A percentile compares a stretch with the other conserved stretches of the same genome.
These are phyloP conservation scores for Drosophila leontia DNA, from an alignment of 1,140 invertebrate species.

Conservation along the genomic window DNA sequence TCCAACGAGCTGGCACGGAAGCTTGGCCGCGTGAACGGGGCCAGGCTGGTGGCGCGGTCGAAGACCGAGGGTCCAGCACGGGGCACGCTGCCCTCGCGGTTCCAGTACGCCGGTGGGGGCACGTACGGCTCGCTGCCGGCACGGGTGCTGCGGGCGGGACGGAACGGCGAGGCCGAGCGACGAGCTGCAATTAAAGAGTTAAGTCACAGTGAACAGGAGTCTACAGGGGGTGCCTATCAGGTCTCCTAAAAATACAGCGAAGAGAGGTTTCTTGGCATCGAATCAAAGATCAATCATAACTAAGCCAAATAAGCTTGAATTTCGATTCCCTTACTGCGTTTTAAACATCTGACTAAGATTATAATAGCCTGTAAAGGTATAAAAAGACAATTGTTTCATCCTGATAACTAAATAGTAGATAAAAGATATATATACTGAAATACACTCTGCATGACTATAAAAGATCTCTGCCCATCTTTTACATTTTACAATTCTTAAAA, in stretches of 20 bases:
- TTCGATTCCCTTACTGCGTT: neutral
- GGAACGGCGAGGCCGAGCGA: constrained; percentile 74
- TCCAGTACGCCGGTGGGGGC: constrained; percentile 74
- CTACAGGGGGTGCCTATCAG: neutral
- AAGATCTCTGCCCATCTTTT: neutral
- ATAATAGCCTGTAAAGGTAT: no score
- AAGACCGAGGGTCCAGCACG: constrained; percentile 76
- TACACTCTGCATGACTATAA: no score
- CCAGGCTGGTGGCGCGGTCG: constrained; percentile 81
- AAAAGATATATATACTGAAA: no score
- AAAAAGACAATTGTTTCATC: no score
- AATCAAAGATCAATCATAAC: no score
- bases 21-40: constrained; percentile 80
- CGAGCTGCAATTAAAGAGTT: constrained; percentile 61
- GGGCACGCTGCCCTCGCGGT: constrained; percentile 74
- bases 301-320: no score
- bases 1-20: constrained; percentile 84
- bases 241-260: neutral
- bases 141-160: constrained; percentile 62
- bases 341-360: neutral
- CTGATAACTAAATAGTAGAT: no score
- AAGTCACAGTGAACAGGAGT: neutral
- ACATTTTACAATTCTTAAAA: neutral
- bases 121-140: constrained; percentile 82
- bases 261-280: no score